These are phyloP conservation scores for Anaspis maculata DNA, from an alignment of 2,888 invertebrate genomes.

Conservation along the genomic window DNA sequence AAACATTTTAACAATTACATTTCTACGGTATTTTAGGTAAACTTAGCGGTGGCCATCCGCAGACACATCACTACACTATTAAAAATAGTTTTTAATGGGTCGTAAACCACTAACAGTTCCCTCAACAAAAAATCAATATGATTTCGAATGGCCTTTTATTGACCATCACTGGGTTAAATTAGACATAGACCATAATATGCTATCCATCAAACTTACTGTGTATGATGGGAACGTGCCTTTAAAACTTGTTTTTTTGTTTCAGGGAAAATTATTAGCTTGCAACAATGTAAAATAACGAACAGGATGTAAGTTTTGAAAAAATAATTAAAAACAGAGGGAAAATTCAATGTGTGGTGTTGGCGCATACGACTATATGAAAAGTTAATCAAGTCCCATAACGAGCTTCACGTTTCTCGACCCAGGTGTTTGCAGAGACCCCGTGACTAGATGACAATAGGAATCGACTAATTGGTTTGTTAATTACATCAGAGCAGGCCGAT, in stretches of 20 bases:
- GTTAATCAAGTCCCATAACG: no score
- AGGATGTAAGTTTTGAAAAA: no score
- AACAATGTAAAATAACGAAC: no score
- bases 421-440: constrained; percentile 18
- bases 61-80: no score
- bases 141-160: constrained; percentile 10
- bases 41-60: constrained; percentile 10
- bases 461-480: constrained; percentile 21
- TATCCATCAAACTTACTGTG: constrained; percentile 8
- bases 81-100: constrained; percentile 13
- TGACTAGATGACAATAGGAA: constrained; percentile 18
- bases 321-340: no score
- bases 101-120: constrained; percentile 13
- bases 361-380: no score
- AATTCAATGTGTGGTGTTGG: no score
- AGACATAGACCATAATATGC: constrained; percentile 13
- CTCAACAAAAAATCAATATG: constrained; percentile 12
- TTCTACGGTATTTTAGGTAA: constrained; percentile 12
- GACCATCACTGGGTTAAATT: constrained; percentile 13
- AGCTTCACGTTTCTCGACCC: constrained; percentile 17
- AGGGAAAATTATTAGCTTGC: no score
- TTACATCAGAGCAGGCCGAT: constrained; percentile 19
- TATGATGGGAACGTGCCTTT: constrained; percentile 12
- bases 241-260: no score
- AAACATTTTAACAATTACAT: constrained; percentile 13